Evolutionary conservation across 2,888 invertebrate species (phyloP).

Genomic region (Synergus japonicus): DNA sequence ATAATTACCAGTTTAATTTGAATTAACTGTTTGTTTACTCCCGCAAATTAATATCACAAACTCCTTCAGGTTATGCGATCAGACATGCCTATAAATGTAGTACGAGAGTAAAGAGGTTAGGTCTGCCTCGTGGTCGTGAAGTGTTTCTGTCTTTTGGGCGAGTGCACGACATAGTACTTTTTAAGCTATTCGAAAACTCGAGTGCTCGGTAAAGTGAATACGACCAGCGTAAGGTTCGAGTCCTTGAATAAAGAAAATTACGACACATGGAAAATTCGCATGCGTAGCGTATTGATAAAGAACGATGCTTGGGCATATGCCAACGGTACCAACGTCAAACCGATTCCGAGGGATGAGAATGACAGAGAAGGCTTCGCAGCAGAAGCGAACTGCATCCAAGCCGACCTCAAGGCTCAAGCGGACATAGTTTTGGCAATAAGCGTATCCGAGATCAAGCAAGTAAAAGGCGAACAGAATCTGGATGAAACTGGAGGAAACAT

Average conservation of each 20-base stretch:
- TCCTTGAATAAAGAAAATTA: background rate
- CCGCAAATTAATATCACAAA: no score
- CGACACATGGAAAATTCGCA: background rate
- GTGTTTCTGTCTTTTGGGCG: no score
- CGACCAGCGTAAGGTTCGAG: background rate
- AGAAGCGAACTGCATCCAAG: background rate
- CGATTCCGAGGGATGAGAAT: no score
- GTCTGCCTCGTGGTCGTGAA: no score
- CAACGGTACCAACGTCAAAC: background rate
- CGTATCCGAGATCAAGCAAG: slow-evolving; percentile 33
- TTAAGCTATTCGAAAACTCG: background rate
- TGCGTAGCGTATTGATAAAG: background rate
- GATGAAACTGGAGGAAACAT: slow-evolving; percentile 22
- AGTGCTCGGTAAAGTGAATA: background rate
- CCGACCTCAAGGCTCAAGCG: slow-evolving; percentile 35
- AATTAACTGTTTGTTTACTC: no score
- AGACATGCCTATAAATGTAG: no score
- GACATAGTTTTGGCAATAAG: slow-evolving; percentile 39
- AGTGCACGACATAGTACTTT: no score
- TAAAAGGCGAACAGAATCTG: slow-evolving; percentile 46
- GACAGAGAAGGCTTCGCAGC: no score
- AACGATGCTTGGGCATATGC: background rate
- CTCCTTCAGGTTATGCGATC: no score
- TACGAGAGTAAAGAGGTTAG: no score
- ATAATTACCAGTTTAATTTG: no score